Evolutionary conservation across 2,888 invertebrate species (phyloP), one percentile per base, ranked within the genome.

Genomic region (Nomada hirtipes): DNA sequence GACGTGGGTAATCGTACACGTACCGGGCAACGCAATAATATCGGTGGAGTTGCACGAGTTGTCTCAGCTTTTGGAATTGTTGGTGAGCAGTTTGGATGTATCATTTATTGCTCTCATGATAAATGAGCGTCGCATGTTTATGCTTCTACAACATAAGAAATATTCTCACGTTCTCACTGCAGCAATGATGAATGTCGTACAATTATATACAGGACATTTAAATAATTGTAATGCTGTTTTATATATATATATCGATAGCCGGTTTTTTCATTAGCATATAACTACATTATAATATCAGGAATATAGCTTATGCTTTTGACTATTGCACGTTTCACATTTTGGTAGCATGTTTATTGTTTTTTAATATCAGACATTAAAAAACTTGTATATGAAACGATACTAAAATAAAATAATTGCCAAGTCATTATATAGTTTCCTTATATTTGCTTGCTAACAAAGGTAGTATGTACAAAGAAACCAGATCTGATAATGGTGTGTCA

Each of bases 61-160:
- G 97, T 98, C 15, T 98, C 98, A 57, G 98, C 99, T 1, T 99
- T 98, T 95, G 99, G 99, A 59, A 98, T 99, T 89, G 96, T 98
- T 89, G 98, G 98, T 97, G 95, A 94, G 92, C 89, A 36, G 20
- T 44, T n/a, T 18, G 7, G 36, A 36, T 7, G n/a, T 11, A 0
- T 18, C 1, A 26, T 15, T 4, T 10, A 50, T 18, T 55, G n/a
- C 61, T 15, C 13, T 23, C 44, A n/a, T 29, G 7, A 50, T 23
- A 20, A 57, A 52, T 9, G 42, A 52, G 70, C 18, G 44, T 4
- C 63, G 82, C 84, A 84, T 71, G 74, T 70, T 76, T 18, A 70
- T 78, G 77, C 77, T 79, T 86, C 18, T 52, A 63, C 70, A 75
- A 42, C 57, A 57, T 57, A 77, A 60, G 63, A 60, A 65, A 15